Evolutionary conservation across 2,113 vertebrate genomes (phyloP), one percentile per base, ranked within the genome.

Genomic region (Chaetops frenatus): DNA sequence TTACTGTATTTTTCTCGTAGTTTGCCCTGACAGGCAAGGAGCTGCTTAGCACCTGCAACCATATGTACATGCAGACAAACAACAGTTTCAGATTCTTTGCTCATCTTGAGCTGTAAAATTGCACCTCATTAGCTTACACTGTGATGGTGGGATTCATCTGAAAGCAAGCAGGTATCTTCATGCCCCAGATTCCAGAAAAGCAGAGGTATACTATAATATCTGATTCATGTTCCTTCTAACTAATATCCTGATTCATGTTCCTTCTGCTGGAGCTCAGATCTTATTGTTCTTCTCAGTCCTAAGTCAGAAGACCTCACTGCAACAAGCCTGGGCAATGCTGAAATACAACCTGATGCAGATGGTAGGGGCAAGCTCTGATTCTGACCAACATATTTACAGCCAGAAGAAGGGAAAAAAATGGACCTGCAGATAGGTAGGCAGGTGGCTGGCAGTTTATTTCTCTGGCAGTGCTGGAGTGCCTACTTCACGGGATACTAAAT

Each of bases 371-470:
- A 84, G 44, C 65, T 84, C 89, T 95, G 72, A 53, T 71, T 92
- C 69, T 74, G 92, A 72, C 83, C 86, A 96, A 74, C 38, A 44
- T 74, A 76, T 94, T 91, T 91, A 91, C 69, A 74, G 51, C 40
- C 60, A 76, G n/a, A 38, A 84, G 57, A 88, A 93, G 13, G 54
- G 13, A 27, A 77, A 95, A 86, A 97, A 80, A 92, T 56, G 44
- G 57, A 92, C 89, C 80, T 91, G 86, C 48, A 92, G 83, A 79
- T 56, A 96, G 89, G 92, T 92, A 95, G 77, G 92, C 94, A 97
- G 95, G 96, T 96, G 95, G 94, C 81, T 81, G 95, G 83, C 92
- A 89, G 86, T 95, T 96, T 95, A 94, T 96, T 95, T 95, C 20
- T 1, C 21, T 95, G 92, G 91, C 92, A 89, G 57, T 76, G 48